Evolutionary conservation across 2,797 vertebrate genomes (phyloP).

Genomic region (Triplophysa yarkandensis): DNA sequence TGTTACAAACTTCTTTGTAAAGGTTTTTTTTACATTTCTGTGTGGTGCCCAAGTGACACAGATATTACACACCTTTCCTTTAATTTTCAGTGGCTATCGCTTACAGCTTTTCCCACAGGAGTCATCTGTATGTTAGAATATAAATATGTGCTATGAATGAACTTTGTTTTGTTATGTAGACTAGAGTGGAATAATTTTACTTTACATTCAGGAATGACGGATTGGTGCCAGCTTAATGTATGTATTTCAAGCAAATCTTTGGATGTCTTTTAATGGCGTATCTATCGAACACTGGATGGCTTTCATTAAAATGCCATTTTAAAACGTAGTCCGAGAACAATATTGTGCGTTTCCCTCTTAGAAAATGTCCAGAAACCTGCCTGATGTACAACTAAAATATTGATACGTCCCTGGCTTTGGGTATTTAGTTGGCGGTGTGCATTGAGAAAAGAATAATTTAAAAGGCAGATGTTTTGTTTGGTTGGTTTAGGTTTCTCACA

Average conservation of each 20-base stretch:
- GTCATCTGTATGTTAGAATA: conserved; percentile 4
- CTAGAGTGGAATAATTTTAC: conserved; percentile 66
- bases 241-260: conserved; percentile 60
- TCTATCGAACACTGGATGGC: conserved; percentile 1
- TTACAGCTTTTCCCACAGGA: background rate
- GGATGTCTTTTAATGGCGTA: conserved; percentile 65
- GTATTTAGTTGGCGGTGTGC: background rate
- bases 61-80: background rate
- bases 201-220: conserved; percentile 69
- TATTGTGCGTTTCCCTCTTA: background rate
- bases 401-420: background rate
- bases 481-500: background rate
- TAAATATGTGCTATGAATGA: conserved; percentile 49
- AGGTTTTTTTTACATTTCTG: background rate
- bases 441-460: background rate
- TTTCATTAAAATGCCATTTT: conserved; percentile 15
- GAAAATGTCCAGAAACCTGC: conserved; percentile 5
- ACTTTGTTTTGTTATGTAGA: conserved; percentile 37
- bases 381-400: background rate
- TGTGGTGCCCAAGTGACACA: background rate
- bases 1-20: background rate
- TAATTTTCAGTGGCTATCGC: background rate
- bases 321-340: background rate
- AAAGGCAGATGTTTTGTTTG: conserved; percentile 4
- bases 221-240: conserved; percentile 65